phyloP scores from a whole-genome alignment of 2,113 vertebrate species.

The Actinemys pallida region DNA sequence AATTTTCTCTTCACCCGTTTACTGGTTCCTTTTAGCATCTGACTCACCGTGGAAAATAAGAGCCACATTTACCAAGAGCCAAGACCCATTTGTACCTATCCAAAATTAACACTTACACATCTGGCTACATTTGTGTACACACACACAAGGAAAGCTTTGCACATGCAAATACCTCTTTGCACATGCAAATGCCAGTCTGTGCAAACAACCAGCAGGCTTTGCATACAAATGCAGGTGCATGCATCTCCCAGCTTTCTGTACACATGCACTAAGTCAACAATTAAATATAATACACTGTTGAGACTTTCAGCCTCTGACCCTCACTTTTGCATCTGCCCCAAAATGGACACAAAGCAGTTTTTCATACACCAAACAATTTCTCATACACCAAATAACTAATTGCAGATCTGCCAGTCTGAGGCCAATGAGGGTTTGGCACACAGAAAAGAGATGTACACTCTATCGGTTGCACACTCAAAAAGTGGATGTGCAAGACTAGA shows the following conservation, averaged over 20 bases:
- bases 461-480: neutral
- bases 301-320: neutral
- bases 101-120: neutral
- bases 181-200: neutral
- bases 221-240: neutral
- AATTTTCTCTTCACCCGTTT: neutral
- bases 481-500: neutral
- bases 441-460: neutral
- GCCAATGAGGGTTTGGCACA: neutral
- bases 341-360: too few relatives aligned
- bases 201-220: neutral
- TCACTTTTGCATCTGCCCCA: neutral
- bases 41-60: neutral
- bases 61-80: neutral
- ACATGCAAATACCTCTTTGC: too few relatives aligned
- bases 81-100: neutral
- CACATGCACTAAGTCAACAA: neutral
- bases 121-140: neutral
- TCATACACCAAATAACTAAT: neutral
- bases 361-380: neutral
- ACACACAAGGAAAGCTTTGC: neutral
- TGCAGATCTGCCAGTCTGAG: neutral
- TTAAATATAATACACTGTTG: neutral
- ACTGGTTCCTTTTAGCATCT: neutral
- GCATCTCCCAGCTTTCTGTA: neutral